A percentile compares a stretch with the other conserved stretches of the same genome.
Evolutionary conservation across 2,113 vertebrate genomes (phyloP).

Genomic region (Elaphurus davidianus): DNA sequence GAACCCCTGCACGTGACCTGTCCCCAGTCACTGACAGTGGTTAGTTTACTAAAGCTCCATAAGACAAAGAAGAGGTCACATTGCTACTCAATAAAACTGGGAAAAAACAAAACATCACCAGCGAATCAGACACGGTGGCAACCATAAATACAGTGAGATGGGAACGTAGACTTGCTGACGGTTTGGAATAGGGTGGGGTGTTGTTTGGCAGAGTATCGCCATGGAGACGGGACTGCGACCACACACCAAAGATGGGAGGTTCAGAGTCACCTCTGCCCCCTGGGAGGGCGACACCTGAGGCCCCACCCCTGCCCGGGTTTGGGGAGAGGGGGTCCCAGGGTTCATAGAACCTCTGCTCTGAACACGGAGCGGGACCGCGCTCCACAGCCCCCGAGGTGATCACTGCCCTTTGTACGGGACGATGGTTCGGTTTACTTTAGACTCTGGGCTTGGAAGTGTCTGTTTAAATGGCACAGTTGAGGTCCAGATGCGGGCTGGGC

Average conservation of each 20-base stretch:
- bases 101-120: background rate
- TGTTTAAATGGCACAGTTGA: conserved; percentile 79
- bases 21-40: conserved; percentile 65
- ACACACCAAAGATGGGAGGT: conserved; percentile 55
- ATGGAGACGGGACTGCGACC: conserved; percentile 41
- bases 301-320: conserved; percentile 29
- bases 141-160: conserved; percentile 73
- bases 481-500: conserved; percentile 42
- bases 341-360: conserved; percentile 12
- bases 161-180: background rate
- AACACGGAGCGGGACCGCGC: background rate
- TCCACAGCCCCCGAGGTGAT: background rate
- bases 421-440: background rate
- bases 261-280: conserved; percentile 5
- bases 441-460: conserved; percentile 70
- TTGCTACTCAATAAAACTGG: conserved; percentile 64
- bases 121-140: conserved; percentile 32
- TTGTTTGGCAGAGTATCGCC: conserved; percentile 74
- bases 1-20: conserved; percentile 31
- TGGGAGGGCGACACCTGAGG: background rate
- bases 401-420: conserved; percentile 40
- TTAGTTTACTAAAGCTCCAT: conserved; percentile 72
- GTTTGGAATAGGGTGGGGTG: conserved; percentile 26
- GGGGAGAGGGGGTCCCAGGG: background rate
- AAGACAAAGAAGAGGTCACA: conserved; percentile 71